These are phyloP conservation scores for Eublepharis macularius DNA, from an alignment of 2,113 vertebrate species.

Conservation along the genomic window DNA sequence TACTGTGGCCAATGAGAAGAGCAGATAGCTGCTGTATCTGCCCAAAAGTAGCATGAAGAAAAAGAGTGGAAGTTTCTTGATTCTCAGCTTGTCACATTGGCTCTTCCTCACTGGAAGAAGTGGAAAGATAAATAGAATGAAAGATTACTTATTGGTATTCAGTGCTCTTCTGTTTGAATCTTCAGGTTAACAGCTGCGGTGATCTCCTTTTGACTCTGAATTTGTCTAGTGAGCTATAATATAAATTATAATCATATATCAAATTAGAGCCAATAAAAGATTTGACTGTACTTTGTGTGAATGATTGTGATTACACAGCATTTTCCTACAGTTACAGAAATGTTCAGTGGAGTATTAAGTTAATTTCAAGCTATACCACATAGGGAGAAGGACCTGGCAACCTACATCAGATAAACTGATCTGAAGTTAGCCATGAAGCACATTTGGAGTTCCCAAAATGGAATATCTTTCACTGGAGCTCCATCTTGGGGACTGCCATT, in stretches of 20 bases:
- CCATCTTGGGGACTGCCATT: too few species aligned
- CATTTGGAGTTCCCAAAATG: background rate
- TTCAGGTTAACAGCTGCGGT: background rate
- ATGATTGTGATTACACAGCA: background rate
- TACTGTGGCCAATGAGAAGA: too few species aligned
- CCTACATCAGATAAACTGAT: background rate
- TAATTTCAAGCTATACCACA: background rate
- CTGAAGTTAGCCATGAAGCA: background rate
- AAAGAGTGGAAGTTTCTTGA: background rate
- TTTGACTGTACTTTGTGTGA: background rate
- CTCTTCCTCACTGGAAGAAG: too few species aligned
- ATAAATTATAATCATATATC: constrained; percentile 4
- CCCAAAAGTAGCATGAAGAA: background rate
- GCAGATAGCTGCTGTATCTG: too few species aligned
- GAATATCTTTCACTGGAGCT: background rate
- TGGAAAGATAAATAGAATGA: background rate
- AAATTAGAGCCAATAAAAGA: background rate
- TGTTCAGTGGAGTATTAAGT: background rate
- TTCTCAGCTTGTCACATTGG: background rate
- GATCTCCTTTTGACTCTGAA: background rate
- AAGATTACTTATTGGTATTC: background rate
- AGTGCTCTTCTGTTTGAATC: background rate
- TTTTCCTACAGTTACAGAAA: background rate
- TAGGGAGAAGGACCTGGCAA: background rate
- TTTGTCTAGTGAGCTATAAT: background rate